Evolutionary conservation across 2,888 invertebrate species (phyloP).

Genomic region (Rhorus exstirpatorius): DNA sequence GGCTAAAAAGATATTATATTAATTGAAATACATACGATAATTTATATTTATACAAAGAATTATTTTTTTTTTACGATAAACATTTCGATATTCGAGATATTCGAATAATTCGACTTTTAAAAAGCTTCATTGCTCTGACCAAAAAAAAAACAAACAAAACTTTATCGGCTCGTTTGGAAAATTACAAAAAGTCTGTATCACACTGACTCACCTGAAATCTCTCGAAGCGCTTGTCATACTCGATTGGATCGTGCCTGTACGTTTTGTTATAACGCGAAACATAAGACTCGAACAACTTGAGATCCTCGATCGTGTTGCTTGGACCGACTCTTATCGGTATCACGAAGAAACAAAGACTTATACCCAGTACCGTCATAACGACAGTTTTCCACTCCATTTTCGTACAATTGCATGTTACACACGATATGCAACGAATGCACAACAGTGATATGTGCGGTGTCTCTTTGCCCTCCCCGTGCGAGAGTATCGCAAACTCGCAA

Average conservation of each 20-base stretch:
- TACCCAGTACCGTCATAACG: slow-evolving; percentile 79
- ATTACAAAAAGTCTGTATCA: slow-evolving; percentile 37
- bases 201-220: slow-evolving; percentile 85
- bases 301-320: slow-evolving; percentile 76
- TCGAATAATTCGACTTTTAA: too few relatives aligned
- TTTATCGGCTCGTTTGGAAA: too few relatives aligned
- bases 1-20: too few relatives aligned
- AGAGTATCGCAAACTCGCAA: slow-evolving; percentile 29
- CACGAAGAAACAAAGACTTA: slow-evolving; percentile 86
- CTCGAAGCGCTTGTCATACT: slow-evolving; percentile 85
- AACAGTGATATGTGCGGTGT: slow-evolving; percentile 22
- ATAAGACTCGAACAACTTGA: slow-evolving; percentile 86
- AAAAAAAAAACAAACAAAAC: too few relatives aligned
- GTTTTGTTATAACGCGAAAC: slow-evolving; percentile 87
- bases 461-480: not conserved
- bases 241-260: slow-evolving; percentile 85
- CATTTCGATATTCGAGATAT: too few relatives aligned
- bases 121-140: not conserved
- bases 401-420: slow-evolving; percentile 64
- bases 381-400: slow-evolving; percentile 85
- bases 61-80: too few relatives aligned
- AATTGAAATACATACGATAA: too few relatives aligned
- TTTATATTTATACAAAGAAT: too few relatives aligned
- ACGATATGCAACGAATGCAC: slow-evolving; percentile 20
- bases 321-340: slow-evolving; percentile 86